phyloP scores from a whole-genome alignment of 2,797 vertebrate genomes.

The Coracias cyanogaster region DNA sequence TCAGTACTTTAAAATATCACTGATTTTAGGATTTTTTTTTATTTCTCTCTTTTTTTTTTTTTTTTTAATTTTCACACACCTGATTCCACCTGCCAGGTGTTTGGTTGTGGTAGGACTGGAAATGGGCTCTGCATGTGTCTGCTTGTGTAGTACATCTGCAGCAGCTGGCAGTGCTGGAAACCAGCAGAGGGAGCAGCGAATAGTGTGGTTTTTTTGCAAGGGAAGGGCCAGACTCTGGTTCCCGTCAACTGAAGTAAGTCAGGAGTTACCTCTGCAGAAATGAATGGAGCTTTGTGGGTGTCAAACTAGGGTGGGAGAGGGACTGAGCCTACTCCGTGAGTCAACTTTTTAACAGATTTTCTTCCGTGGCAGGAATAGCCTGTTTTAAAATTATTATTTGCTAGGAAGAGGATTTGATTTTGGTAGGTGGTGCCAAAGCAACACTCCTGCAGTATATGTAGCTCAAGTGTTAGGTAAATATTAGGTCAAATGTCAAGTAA shows the following conservation, averaged over 20 bases:
- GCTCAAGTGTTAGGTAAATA: not conserved
- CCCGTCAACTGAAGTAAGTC: not conserved
- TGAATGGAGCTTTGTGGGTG: not conserved
- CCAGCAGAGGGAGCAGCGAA: conserved; percentile 66
- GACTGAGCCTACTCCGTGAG: not conserved
- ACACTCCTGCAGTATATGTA: not conserved
- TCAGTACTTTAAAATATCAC: not conserved
- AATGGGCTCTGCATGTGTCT: not conserved
- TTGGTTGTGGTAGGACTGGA: fast-evolving
- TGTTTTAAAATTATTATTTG: fast-evolving
- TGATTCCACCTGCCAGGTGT: not conserved
- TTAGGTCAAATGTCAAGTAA: not conserved
- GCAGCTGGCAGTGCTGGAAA: not conserved
- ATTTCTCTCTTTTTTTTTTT: too few relatives aligned
- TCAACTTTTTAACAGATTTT: not conserved
- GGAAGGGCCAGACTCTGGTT: not conserved
- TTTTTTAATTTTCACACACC: not conserved
- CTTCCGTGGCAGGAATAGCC: not conserved
- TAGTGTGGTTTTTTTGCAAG: not conserved
- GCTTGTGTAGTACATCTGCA: not conserved
- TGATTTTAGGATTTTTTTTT: not conserved
- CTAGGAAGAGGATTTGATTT: not conserved
- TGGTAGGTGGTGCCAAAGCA: not conserved
- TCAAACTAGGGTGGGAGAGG: not conserved
- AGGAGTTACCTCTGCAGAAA: not conserved